phyloP scores from a whole-genome alignment of 1,140 invertebrate species.

The Trichonephila clavata region DNA sequence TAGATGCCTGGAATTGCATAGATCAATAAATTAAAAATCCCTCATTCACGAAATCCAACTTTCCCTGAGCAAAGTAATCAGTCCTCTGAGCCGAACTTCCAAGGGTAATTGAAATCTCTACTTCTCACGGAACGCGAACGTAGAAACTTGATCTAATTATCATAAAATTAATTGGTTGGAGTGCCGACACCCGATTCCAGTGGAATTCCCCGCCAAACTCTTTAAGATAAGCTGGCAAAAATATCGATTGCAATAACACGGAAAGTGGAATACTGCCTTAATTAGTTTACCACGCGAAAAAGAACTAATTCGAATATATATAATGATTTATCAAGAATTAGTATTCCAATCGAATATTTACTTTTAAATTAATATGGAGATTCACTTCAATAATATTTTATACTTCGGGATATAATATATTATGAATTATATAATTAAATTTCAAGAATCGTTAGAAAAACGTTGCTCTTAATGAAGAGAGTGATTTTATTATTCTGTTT shows the following conservation, averaged over 20 bases:
- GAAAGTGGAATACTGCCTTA: not conserved
- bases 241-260: constrained; percentile 59
- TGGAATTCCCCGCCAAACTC: constrained; percentile 39
- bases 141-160: constrained; percentile 69
- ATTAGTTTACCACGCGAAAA: constrained; percentile 11
- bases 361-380: not conserved
- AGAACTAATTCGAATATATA: not conserved
- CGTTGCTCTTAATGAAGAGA: too few relatives aligned
- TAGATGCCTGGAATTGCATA: not conserved
- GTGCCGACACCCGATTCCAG: constrained; percentile 53
- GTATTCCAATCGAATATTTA: not conserved
- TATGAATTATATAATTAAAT: too few relatives aligned
- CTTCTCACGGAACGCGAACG: constrained; percentile 17
- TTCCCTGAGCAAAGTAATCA: constrained; percentile 33
- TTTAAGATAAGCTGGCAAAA: constrained; percentile 69
- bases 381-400: too few relatives aligned
- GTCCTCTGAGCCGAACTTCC: constrained; percentile 2
- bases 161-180: constrained; percentile 75
- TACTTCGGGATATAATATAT: too few relatives aligned
- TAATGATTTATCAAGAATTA: not conserved
- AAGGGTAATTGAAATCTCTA: constrained; percentile 62
- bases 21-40: constrained; percentile 66
- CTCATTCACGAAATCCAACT: not conserved
- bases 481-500: too few relatives aligned
- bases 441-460: too few relatives aligned